These are phyloP conservation scores for Pholis gunnellus DNA, from an alignment of 2,113 vertebrate genomes.

Conservation along the genomic window DNA sequence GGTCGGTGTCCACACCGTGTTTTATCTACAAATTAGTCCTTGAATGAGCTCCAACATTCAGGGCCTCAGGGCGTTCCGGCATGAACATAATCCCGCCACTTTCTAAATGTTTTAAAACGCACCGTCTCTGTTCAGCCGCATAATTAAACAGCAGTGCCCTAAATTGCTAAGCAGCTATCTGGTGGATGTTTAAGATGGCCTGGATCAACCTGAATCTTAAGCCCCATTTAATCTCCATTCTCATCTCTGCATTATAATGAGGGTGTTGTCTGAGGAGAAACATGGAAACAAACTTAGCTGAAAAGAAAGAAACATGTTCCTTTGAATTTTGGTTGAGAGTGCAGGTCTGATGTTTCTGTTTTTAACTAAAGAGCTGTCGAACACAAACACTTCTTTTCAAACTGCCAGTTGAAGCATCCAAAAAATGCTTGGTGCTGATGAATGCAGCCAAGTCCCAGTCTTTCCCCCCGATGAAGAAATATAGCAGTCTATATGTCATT, in stretches of 20 bases:
- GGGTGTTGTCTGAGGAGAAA: conserved; percentile 46
- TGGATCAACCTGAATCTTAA: conserved; percentile 58
- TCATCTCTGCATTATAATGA: conserved; percentile 49
- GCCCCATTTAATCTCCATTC: conserved; percentile 64
- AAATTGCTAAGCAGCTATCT: conserved; percentile 68
- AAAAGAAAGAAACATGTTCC: conserved; percentile 29
- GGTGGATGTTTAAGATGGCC: conserved; percentile 61
- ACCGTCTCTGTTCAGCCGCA: conserved; percentile 57
- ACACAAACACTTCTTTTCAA: conserved; percentile 34
- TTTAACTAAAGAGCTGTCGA: conserved; percentile 43
- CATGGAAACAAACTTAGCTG: conserved; percentile 63
- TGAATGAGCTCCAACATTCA: conserved; percentile 21
- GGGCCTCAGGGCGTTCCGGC: conserved; percentile 24
- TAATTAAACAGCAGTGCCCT: conserved; percentile 73
- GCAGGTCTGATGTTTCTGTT: conserved; percentile 32
- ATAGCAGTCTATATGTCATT: conserved; percentile 53
- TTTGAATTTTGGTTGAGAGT: conserved; percentile 38
- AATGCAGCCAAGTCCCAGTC: conserved; percentile 37
- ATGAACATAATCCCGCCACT: conserved; percentile 60
- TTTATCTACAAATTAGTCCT: conserved; percentile 25
- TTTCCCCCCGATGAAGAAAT: conserved; percentile 48
- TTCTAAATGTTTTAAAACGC: conserved; percentile 72
- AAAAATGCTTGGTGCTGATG: conserved; percentile 17
- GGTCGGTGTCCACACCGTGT: conserved; percentile 4
- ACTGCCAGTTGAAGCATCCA: conserved; percentile 32